Base-by-base conservation (phyloP, 2,113 vertebrate genomes). In the Orycteropus afer region DNA sequence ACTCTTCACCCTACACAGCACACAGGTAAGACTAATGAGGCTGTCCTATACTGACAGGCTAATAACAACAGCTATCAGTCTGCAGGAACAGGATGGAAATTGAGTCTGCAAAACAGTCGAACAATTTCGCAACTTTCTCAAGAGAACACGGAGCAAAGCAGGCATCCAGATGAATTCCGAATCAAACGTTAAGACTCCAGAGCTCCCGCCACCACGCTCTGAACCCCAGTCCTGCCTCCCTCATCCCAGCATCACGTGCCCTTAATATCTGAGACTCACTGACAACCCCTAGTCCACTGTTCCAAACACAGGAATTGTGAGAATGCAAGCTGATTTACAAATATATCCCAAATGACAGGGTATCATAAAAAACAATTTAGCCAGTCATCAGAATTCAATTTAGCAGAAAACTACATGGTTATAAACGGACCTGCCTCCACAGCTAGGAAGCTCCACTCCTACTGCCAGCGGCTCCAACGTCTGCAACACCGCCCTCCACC, bases 271-370 rank as follows among this genome's bases (percentile, higher is more conserved):
- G 7, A 69, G 37, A 17, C 83, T 17, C 4, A 11, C 27, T 4
- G 29, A 81, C 53, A 53, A 45, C 82, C 57, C 73, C 86, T 34
- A 0, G 40, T 40, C 29, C 18, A 4, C 8, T 1, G 55, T 3
- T 87, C 82, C 69, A 49, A 49, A 92, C 7, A n/a, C 0, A 86
- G 81, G 83, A 47, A 90, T 88, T 47, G 61, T 23, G 94, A 91
- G 78, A 85, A 89, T 47, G 57, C 32, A 51, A 77, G 94, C 9
- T 76, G 82, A 91, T 86, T 90, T 79, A 73, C 77, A 91, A 94
- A 94, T 55, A 78, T 42, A 65, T 89, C 91, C 90, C 89, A 95
- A 97, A 94, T 96, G 94, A 92, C 17, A 93, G 78, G 71, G 77
- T 76, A 51, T 45, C 3, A 1, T 61, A 59, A 83, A 83, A 91